A percentile compares a stretch with the other conserved stretches of the same genome.
These are phyloP conservation scores for Ips typographus DNA, from an alignment of 1,140 invertebrate species.

Conservation along the genomic window DNA sequence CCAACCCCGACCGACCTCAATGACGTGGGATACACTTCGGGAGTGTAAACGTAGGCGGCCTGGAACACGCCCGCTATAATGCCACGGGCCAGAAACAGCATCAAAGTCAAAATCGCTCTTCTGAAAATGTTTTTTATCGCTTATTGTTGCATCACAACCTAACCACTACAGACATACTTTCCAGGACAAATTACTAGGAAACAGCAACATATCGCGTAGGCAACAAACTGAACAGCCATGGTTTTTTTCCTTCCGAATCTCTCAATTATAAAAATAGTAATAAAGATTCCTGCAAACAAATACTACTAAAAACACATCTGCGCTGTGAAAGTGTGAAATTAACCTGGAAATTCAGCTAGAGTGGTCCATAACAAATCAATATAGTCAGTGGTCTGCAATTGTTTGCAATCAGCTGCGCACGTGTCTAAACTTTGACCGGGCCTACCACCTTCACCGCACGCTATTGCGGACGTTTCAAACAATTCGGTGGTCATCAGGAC, in stretches of 20 bases:
- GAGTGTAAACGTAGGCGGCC: slow-evolving; percentile 94
- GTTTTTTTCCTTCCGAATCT: slow-evolving; percentile 88
- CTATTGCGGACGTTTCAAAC: slow-evolving; percentile 69
- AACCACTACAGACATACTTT: slow-evolving; percentile 60
- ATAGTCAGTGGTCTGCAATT: slow-evolving; percentile 83
- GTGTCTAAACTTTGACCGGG: slow-evolving; percentile 52
- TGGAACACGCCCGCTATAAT: slow-evolving; percentile 94
- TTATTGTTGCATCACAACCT: no score
- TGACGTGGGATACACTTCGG: slow-evolving; percentile 92
- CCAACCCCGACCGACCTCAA: slow-evolving; percentile 85
- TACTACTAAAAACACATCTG: neutral
- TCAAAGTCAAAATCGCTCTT: slow-evolving; percentile 76
- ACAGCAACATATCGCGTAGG: slow-evolving; percentile 81
- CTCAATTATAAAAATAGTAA: slow-evolving; percentile 90
- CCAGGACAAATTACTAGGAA: slow-evolving; percentile 75
- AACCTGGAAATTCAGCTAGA: slow-evolving; percentile 91
- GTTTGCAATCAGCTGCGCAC: slow-evolving; percentile 73
- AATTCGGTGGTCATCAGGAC: slow-evolving; percentile 95
- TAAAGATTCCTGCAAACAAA: slow-evolving; percentile 76
- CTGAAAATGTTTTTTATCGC: slow-evolving; percentile 54
- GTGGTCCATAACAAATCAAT: slow-evolving; percentile 94
- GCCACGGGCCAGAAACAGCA: slow-evolving; percentile 86
- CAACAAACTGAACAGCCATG: slow-evolving; percentile 90
- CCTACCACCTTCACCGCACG: slow-evolving; percentile 50
- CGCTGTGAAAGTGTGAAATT: slow-evolving; percentile 7